Evolutionary conservation across 2,888 invertebrate genomes (phyloP), one percentile per base, ranked within the genome.

Genomic region (Vesta saturnalis): DNA sequence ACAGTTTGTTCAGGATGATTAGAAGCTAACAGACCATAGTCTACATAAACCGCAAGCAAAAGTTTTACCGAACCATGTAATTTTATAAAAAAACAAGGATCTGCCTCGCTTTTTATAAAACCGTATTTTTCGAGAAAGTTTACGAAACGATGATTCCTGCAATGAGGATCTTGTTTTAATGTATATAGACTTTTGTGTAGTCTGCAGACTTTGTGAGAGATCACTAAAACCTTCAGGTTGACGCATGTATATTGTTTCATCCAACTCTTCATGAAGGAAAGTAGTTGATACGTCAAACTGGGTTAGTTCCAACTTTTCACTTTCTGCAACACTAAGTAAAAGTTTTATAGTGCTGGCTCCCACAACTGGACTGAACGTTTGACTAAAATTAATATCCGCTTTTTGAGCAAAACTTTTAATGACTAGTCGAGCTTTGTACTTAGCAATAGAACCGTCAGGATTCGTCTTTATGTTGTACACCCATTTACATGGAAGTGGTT

Each of bases 131-230:
- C 54, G 72, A 80, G 54, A 54, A 77, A 75, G 10, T 71, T 49
- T n/a, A 65, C 70, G 60, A 81, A 77, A 15, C 70, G 68, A 19
- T 70, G 56, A 67, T 81, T 79, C 81, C 82, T 82, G 23, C 74
- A 74, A 60, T 81, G 64, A 8, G 80, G 75, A 4, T 80, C 73
- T 64, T 81, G 81, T 63, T 81, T 81, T 1, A 83, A 69, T 1
- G 81, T 81, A 72, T 83, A 82, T n/a, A 82, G 46, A 55, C 78
- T 76, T 61, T 72, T 74, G 5, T 72, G 70, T 14, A 82, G 71
- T 22, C 73, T 74, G 62, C 81, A 82, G 1, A 81, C 79, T 22
- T 64, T 49, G 3, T 60, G 58, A 1, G 75, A 73, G 76, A 62
- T 79, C 77, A 14, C 72, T 62, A 47, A 72, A 79, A 4, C 80